Evolutionary conservation across 2,113 vertebrate species (phyloP).

Genomic region (Pterocles orientalis): DNA sequence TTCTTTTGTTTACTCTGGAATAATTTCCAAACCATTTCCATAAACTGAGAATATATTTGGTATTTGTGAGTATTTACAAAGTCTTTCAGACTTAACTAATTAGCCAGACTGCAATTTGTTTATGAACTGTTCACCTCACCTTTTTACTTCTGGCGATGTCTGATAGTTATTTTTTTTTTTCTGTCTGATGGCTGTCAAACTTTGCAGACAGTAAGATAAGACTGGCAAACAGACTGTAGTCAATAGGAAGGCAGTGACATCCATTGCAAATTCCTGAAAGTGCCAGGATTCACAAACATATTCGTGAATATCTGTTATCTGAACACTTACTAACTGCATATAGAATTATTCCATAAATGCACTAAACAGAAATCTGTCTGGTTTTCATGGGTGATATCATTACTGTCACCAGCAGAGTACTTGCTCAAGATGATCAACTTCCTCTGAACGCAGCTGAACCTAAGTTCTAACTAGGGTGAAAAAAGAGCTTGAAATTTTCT

Average conservation of each 20-base stretch:
- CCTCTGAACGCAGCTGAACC: not conserved
- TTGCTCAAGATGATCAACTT: not conserved
- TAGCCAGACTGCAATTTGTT: conserved; percentile 30
- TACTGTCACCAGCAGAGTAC: not conserved
- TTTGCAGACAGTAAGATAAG: conserved; percentile 21
- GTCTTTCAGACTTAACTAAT: not conserved
- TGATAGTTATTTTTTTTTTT: not conserved
- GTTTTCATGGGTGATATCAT: not conserved
- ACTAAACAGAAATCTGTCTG: not conserved
- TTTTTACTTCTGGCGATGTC: not conserved
- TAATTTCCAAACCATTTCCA: conserved; percentile 19
- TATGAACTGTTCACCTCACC: conserved; percentile 26
- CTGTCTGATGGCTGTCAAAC: conserved; percentile 4
- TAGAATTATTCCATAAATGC: not conserved
- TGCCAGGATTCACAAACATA: not conserved
- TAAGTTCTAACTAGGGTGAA: not conserved
- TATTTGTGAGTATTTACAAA: conserved; percentile 1
- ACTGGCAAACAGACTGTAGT: not conserved
- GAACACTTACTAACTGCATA: not conserved
- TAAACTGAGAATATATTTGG: not conserved
- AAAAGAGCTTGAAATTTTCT: not conserved
- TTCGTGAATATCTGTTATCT: not conserved
- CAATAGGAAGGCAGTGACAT: not conserved
- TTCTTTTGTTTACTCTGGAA: not conserved
- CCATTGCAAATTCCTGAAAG: not conserved